Evolutionary conservation across 2,888 invertebrate genomes (phyloP), one percentile per base, ranked within the genome.

Genomic region (Volucella bombylans): DNA sequence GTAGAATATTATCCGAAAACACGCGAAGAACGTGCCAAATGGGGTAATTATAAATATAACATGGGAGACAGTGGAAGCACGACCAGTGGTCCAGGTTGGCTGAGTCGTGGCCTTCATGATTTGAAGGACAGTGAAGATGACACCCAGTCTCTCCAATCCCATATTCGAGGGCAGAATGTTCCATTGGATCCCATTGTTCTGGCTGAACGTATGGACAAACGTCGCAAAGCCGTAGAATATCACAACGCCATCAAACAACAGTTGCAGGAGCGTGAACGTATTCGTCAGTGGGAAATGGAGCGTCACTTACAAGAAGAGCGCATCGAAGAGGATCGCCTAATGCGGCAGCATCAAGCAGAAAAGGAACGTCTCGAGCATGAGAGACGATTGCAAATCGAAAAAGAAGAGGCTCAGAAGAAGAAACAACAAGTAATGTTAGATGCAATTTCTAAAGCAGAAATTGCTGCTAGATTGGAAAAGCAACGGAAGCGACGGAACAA

Each of bases 211-310:
- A 97, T 97, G 92, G 93, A 94, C 79, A 96, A 95, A 91, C 94
- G 97, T 38, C 95, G 96, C 86, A 95, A 96, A 91, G 97, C 97
- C 0, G 91, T 97, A 82, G 97, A 97, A 90, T 94, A 97, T 87
- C 98, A 98, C 91, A 95, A 95, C 82, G 97, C 96, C 12, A 96
- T 97, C 88, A 94, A 96, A 87, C 94, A 95, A 89, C 97, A 98
- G 90, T 93, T 98, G 68, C 96, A 96, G 89, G 97, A 97, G 89
- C 94, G 96, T 55, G 96, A 97, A 89, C 93, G 94, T 88, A 93
- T 94, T 68, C 94, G 96, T 12, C 94, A 94, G 88, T 95, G 96
- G 90, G 97, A 98, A 90, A 93, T 94, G 86, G 96, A 96, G 89
- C 93, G 93, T 68, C 94, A 94, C 87, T 91, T 95, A 86, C 93